These are phyloP conservation scores for Hyperopisus bebe DNA, from an alignment of 2,113 vertebrate genomes.

Conservation along the genomic window DNA sequence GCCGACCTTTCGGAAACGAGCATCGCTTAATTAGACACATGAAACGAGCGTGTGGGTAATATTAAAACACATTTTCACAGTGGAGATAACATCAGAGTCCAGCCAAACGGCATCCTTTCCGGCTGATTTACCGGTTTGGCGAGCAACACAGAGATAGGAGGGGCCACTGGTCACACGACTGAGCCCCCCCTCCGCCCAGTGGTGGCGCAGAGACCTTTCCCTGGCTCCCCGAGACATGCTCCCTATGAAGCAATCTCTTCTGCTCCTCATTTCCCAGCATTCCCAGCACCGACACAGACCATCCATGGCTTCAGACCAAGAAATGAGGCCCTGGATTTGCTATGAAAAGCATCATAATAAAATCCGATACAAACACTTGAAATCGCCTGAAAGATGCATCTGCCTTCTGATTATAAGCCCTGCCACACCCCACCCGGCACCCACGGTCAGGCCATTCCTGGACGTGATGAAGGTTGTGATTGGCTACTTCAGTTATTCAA, in stretches of 20 bases:
- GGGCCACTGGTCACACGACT: neutral
- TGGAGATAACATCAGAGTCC: neutral
- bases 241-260: neutral
- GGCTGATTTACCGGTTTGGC: neutral
- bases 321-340: neutral
- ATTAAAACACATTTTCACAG: neutral
- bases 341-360: neutral
- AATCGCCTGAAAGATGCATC: neutral
- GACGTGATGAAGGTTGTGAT: too few species aligned
- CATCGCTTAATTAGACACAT: neutral
- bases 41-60: neutral
- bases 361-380: neutral
- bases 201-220: neutral
- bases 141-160: neutral
- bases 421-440: neutral
- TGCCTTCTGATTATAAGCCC: neutral
- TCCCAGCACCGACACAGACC: neutral
- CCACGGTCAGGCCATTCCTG: too few species aligned
- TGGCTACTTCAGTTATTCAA: too few species aligned
- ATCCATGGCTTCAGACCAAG: neutral
- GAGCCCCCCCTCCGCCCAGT: neutral
- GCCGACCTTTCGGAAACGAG: neutral
- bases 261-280: neutral
- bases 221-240: neutral
- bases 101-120: neutral